Evolutionary conservation across 2,113 vertebrate genomes (phyloP), one percentile per base, ranked within the genome.

Genomic region (Mastomys coucha): DNA sequence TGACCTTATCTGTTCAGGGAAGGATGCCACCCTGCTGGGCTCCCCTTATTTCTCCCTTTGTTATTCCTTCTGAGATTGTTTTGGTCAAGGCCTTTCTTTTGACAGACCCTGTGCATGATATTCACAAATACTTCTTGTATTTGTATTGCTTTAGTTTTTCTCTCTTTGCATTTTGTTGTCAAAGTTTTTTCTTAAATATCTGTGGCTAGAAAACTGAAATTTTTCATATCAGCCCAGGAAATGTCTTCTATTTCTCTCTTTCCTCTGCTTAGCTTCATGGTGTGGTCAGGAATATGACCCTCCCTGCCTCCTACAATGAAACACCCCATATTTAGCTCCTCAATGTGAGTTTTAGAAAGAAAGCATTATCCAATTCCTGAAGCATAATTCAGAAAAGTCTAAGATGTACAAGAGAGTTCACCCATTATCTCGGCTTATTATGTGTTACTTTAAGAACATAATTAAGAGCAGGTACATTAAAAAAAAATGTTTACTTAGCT

Each of bases 1-100:
- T 85, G 82, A 45, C 26, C 39, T 84, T 19, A 7, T 42, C 28
- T 65, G 33, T 28, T 67, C 26, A 33, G 63, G 16, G 17, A 49
- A 7, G 36, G 5, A 11, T 2, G 13, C 3, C 28, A 5, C 1
- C 60, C 42, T 20, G 39, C 26, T 42, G 16, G 8, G 16, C 39
- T 65, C 4, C 28, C n/a, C n/a, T 84, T 63, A 65, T 45, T 42
- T 65, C 26, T 63, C n/a, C 16, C 24, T 65, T 65, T 85, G n/a
- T 65, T 65, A 65, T 45, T 65, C 8, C 39, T 45, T 42, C 39
- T 45, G 17, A 45, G 60, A 33, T 31, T 85, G 14, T 31, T 65
- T 85, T 65, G 14, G 60, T 63, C 16, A 11, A 8, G 56, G 60
- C 19, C 39, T 45, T 33, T 65, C 39, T 26, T 33, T 31, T 65